Evolutionary conservation across 2,113 vertebrate species (phyloP), one percentile per base, ranked within the genome.

Genomic region (Proterorhinus semilunaris): DNA sequence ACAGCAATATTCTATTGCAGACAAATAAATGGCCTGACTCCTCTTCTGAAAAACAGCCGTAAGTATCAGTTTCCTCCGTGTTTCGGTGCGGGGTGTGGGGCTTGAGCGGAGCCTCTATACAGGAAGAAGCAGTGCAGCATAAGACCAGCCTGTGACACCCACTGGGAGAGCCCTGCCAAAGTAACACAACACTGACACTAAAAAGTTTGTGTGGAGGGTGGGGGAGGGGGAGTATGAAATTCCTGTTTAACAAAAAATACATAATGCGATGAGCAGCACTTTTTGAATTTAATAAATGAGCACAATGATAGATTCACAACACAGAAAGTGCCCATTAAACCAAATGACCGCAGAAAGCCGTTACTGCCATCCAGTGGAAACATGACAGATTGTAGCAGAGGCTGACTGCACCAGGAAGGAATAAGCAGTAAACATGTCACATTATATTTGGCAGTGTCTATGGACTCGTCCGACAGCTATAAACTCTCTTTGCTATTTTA

Each of bases 61-160:
- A 53, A 5, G 65, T 27, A 27, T 17, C 47, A 45, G 49, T 21
- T 54, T 59, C 65, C 65, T 72, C 66, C 13, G 78, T 49, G 45
- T 57, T 50, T 65, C 47, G 7, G 46, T 7, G 54, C 48, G 11
- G 50, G 72, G 70, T 61, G 76, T 70, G 59, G 47, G 44, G 78
- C 67, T 84, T 12, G 58, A 62, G 59, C 51, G 83, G 69, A 72
- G 72, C 69, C 74, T 87, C 65, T 55, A 77, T 83, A 83, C 86
- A 91, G 90, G 90, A 91, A 91, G 83, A 80, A 80, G 84, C 83
- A 81, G 83, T 74, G 81, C 79, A 79, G 78, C 69, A 76, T 72
- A 76, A 81, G 69, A 87, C 74, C 82, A 72, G 77, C 74, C 85
- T 72, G 73, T 81, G 74, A 78, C 77, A 81, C 69, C 80, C 78